Conservation (phyloP, 2,888 invertebrate genomes). For the Papilio protenor region DNA sequence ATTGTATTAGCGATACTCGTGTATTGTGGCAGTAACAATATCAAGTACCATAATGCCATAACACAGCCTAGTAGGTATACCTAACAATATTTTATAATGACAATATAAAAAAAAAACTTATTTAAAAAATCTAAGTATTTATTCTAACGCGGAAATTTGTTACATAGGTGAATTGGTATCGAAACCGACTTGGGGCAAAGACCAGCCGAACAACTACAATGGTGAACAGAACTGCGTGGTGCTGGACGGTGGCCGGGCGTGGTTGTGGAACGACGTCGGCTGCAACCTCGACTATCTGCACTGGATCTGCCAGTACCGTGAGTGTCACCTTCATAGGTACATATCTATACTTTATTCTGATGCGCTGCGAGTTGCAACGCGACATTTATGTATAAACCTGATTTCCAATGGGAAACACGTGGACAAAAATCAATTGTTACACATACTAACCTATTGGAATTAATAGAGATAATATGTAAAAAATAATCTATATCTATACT, state of each 20-base stretch:
- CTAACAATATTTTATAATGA: too few relatives aligned
- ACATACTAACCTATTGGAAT: background rate
- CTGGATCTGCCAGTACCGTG: conserved; percentile 97
- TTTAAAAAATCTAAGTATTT: too few relatives aligned
- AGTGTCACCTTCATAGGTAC: conserved; percentile 84
- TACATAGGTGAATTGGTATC: conserved; percentile 89
- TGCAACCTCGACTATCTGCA: conserved; percentile 96
- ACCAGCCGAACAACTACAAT: conserved; percentile 97
- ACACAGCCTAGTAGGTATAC: too few relatives aligned
- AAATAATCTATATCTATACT: too few relatives aligned
- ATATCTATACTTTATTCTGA: conserved; percentile 71
- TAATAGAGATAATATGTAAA: background rate
- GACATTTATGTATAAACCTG: background rate
- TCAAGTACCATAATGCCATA: background rate
- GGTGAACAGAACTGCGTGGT: conserved; percentile 98
- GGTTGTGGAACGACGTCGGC: conserved; percentile 98
- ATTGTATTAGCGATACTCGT: background rate
- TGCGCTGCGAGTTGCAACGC: conserved; percentile 55
- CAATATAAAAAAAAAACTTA: too few relatives aligned
- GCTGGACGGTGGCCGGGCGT: conserved; percentile 93
- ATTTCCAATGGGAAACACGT: background rate
- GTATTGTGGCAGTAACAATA: background rate
- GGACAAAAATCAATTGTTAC: background rate
- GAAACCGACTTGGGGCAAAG: conserved; percentile 95
- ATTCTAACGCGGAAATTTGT: conserved; percentile 20